These are phyloP conservation scores for Drosophila leonis DNA, from an alignment of 2,888 invertebrate species.

Conservation along the genomic window DNA sequence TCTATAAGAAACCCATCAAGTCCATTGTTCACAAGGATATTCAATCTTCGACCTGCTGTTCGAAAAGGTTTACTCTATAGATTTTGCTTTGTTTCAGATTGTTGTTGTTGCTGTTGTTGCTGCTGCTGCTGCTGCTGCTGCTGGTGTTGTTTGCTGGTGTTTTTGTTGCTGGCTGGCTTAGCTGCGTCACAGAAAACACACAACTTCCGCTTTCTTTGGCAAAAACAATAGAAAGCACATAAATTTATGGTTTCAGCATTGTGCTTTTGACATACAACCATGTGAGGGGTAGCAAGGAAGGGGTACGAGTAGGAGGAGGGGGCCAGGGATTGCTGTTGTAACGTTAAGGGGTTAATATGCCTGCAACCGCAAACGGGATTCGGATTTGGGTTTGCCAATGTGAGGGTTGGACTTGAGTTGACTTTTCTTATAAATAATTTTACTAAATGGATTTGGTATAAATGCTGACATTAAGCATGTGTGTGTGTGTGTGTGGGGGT, in stretches of 20 bases:
- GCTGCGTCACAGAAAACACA: conserved; percentile 72
- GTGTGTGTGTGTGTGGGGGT: conserved; percentile 21
- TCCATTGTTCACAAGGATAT: not conserved
- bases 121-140: conserved; percentile 41
- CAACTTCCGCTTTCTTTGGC: conserved; percentile 80
- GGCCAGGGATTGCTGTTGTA: conserved; percentile 14
- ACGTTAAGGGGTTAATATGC: conserved; percentile 81
- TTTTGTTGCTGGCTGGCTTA: conserved; percentile 31
- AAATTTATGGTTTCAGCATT: conserved; percentile 82
- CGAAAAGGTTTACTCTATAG: conserved; percentile 8
- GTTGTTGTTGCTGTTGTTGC: conserved; percentile 37
- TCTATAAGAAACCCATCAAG: too few relatives aligned
- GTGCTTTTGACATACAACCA: conserved; percentile 78
- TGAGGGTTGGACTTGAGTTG: conserved; percentile 37
- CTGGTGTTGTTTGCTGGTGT: conserved; percentile 36
- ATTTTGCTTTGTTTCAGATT: conserved; percentile 35
- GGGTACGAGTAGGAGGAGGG: not conserved
- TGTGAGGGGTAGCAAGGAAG: conserved; percentile 26
- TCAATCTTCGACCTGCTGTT: not conserved
- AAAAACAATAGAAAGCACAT: conserved; percentile 81
- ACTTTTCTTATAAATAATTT: conserved; percentile 81
- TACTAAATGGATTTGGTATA: conserved; percentile 80
- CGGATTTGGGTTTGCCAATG: conserved; percentile 59
- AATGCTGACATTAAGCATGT: conserved; percentile 61
- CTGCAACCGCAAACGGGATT: conserved; percentile 76